Evolutionary conservation across 2,113 vertebrate genomes (phyloP).

Genomic region (Tragelaphus scriptus): DNA sequence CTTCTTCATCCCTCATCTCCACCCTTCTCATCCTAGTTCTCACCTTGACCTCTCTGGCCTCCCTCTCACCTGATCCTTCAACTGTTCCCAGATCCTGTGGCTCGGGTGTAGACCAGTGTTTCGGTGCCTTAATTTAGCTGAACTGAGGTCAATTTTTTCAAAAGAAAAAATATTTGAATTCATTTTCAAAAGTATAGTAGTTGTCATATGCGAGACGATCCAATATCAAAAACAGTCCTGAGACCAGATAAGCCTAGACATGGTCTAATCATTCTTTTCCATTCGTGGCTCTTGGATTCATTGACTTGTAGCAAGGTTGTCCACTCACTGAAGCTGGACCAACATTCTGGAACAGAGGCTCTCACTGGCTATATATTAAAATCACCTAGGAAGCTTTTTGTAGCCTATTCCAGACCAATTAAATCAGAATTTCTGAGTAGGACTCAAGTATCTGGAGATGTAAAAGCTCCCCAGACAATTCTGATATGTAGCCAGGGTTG

Average conservation of each 20-base stretch:
- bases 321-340: background rate
- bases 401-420: constrained; percentile 43
- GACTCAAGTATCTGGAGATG: background rate
- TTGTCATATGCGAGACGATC: background rate
- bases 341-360: background rate
- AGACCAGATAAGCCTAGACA: background rate
- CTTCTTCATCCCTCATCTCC: background rate
- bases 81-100: background rate
- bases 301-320: background rate
- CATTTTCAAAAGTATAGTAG: background rate
- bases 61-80: background rate
- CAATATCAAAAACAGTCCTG: background rate
- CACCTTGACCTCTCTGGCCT: background rate
- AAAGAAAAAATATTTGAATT: constrained; percentile 33
- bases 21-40: too few species aligned
- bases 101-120: background rate
- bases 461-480: constrained; percentile 45
- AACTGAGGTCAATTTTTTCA: background rate
- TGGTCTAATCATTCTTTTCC: background rate
- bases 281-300: background rate
- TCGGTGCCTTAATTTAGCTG: background rate
- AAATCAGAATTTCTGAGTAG: constrained; percentile 45
- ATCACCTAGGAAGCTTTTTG: constrained; percentile 42
- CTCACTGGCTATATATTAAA: background rate
- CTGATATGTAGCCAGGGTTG: constrained; percentile 17